phyloP scores from a whole-genome alignment of 2,888 invertebrate species.

The Arrhopalites spinosus region DNA sequence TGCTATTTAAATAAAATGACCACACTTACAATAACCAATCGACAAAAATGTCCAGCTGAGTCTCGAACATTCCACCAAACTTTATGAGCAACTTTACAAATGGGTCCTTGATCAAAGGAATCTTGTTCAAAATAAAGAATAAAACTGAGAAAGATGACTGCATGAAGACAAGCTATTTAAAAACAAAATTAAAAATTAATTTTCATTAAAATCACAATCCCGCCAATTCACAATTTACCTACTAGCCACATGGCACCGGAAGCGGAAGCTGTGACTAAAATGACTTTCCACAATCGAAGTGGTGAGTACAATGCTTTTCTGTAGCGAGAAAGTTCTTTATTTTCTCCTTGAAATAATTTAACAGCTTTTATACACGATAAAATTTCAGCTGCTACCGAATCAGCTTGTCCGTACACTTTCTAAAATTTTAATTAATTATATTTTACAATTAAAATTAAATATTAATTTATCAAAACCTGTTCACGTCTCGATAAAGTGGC shows the following conservation, averaged over 20 bases:
- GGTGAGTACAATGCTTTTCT: constrained; percentile 4
- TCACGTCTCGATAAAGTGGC: not conserved
- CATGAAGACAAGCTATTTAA: no score
- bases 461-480: constrained; percentile 12
- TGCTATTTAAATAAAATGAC: constrained; percentile 26
- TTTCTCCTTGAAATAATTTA: constrained; percentile 45
- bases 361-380: constrained; percentile 44
- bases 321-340: constrained; percentile 25
- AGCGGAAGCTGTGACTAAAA: constrained; percentile 19
- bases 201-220: no score
- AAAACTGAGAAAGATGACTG: no score
- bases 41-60: no score
- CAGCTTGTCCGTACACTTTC: constrained; percentile 15
- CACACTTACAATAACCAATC: constrained; percentile 21
- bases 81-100: no score
- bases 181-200: no score
- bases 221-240: no score
- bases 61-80: no score
- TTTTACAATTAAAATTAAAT: not conserved
- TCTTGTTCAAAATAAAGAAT: no score
- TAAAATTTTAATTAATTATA: not conserved
- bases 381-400: constrained; percentile 37
- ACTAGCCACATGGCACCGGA: constrained; percentile 31
- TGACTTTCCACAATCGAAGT: constrained; percentile 22
- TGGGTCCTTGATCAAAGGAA: no score